Base-by-base conservation (phyloP, 2,888 invertebrate genomes). In the Melanotus villosus region DNA sequence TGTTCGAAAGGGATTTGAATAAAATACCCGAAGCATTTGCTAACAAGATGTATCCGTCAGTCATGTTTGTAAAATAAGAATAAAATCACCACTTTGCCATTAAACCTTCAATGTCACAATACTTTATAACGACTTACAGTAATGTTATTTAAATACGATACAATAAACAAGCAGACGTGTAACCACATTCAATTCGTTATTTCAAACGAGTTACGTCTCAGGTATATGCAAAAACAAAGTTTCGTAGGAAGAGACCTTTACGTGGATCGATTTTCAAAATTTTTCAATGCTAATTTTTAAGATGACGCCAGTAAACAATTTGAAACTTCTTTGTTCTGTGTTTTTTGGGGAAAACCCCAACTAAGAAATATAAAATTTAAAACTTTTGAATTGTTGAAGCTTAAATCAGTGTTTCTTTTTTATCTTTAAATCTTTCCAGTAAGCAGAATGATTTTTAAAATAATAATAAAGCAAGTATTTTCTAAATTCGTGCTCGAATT, bases 101-200 rank as follows among this genome's bases (percentile, higher is more conserved):
- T 65, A 56, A 58, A 65, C 32, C 52, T 32, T 57, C 45, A 65
- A 65, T 58, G 65, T 65, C 50, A 12, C 34, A 32, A 58, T 58
- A 58, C 18, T 23, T 65, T 65, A 58, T 58, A 58, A 65, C 36
- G 47, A 65, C 41, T 45, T 52, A 26, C 58, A 57, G 26, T 58
- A 58, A 65, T 65, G 65, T 50, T 57, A 58, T 58, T 65, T 65
- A 65, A 58, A 64, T 64, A 45, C 43, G 38, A 50, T 50, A 30
- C 65, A 43, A 65, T 65, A 65, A 65, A 65, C 57, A 12, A 21
- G 65, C n/a, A 65, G 34, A 41, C 34, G 10, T 34, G 16, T 21
- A 19, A 16, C 30, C 21, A 23, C 43, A 16, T 26, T 12, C 65
- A 50, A 57, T 38, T 56, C 47, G 34, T 52, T 52, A 58, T 43